phyloP scores from a whole-genome alignment of 2,113 vertebrate species.

The Carollia perspicillata region DNA sequence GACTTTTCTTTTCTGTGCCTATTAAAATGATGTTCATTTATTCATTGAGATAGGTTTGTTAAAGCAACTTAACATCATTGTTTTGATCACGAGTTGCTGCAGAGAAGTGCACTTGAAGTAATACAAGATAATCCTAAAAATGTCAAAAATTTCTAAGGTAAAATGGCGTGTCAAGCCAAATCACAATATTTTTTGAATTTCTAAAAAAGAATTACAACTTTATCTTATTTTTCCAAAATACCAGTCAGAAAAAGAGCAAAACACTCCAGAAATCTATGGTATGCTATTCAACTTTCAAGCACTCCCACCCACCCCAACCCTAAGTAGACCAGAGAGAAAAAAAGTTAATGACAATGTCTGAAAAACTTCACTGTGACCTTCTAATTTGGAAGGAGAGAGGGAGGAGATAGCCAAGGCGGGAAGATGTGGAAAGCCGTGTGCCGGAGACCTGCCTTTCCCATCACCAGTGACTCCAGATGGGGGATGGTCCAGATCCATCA shows the following conservation, averaged over 20 bases:
- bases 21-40: background rate
- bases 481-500: background rate
- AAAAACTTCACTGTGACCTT: background rate
- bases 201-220: background rate
- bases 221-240: slow-evolving; percentile 7
- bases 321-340: background rate
- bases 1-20: background rate
- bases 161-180: background rate
- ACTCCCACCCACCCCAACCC: background rate
- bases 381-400: background rate
- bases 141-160: background rate
- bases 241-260: background rate
- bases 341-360: background rate
- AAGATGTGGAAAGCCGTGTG: background rate
- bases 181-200: background rate
- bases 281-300: background rate
- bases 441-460: background rate
- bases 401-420: background rate
- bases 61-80: background rate
- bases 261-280: background rate
- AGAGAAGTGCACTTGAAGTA: background rate
- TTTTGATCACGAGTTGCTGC: background rate
- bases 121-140: background rate
- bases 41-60: background rate
- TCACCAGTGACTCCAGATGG: fast-evolving